Conservation (phyloP, 2,797 vertebrate genomes). For the Meriones psammophilus region DNA sequence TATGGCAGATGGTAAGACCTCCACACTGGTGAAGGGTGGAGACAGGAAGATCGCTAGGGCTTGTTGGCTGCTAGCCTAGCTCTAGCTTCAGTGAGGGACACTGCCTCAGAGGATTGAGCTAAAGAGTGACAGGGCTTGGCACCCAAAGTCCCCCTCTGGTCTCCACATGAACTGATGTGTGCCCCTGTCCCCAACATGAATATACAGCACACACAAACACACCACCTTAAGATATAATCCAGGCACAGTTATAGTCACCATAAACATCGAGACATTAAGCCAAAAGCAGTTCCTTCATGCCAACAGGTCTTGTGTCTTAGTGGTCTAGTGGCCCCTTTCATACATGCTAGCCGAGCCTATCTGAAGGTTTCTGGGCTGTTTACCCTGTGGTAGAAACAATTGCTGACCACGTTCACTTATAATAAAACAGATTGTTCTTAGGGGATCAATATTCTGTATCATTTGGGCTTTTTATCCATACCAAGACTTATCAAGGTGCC, state of each 20-base stretch:
- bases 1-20: neutral
- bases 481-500: neutral
- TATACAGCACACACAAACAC: neutral
- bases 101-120: neutral
- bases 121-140: neutral
- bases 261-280: neutral
- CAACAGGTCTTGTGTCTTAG: neutral
- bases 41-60: too few species aligned
- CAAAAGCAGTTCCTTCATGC: neutral
- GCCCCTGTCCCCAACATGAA: neutral
- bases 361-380: neutral
- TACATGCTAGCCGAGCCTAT: neutral
- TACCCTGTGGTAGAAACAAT: neutral
- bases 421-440: neutral
- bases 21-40: neutral
- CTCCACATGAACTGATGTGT: neutral
- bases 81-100: neutral
- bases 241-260: neutral
- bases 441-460: neutral
- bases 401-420: neutral
- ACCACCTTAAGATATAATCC: neutral
- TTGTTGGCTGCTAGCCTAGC: neutral
- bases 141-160: neutral
- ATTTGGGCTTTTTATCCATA: slow-evolving; percentile 12
- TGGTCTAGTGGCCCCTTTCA: neutral